Evolutionary conservation across 2,888 invertebrate genomes (phyloP), one percentile per base, ranked within the genome.

Genomic region (Lordiphosa fenestrarum): DNA sequence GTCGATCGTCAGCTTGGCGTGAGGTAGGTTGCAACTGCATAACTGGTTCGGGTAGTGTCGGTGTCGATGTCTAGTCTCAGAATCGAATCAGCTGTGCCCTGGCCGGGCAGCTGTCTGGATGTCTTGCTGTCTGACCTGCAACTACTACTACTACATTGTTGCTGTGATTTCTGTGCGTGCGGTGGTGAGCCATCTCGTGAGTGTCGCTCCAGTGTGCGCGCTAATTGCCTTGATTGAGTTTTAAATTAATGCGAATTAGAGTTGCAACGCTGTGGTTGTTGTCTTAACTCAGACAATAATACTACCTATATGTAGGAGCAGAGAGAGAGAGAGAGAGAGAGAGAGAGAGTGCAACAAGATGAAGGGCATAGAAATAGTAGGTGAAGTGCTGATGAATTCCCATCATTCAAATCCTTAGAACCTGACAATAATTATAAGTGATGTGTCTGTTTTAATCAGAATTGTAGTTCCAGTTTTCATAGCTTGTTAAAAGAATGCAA

Each of bases 171-270:
- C 13, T 15, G 10, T 36, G 55, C 41, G 21, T 40, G 53, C 12
- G 12, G 48, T 19, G 19, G 44, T 39, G 39, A 37, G 53, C 48
- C 57, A 49, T 57, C 9, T 35, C 50, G 67, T 66, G 64, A 59
- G 64, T 67, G 64, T 63, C 44, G 69, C 54, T 56, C 49, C 66
- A 70, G 80, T 69, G 80, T 74, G 73, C 55, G 75, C 76, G 71
- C 66, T 86, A 81, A 84, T 84, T 81, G 72, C 66, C 74, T 71
- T 81, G 84, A 82, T 83, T 84, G 84, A 84, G 72, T 84, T 86
- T 84, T 84, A 77, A 86, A 86, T 77, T 84, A 84, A 82, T 69
- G 72, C 82, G 82, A 85, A 71, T 73, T 71, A 68, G 69, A 84
- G 71, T 80, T 85, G 78, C 55, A 30, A 30, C 39, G 40, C 23